Evolutionary conservation across 2,113 vertebrate species (phyloP).

Genomic region (Indicator indicator): DNA sequence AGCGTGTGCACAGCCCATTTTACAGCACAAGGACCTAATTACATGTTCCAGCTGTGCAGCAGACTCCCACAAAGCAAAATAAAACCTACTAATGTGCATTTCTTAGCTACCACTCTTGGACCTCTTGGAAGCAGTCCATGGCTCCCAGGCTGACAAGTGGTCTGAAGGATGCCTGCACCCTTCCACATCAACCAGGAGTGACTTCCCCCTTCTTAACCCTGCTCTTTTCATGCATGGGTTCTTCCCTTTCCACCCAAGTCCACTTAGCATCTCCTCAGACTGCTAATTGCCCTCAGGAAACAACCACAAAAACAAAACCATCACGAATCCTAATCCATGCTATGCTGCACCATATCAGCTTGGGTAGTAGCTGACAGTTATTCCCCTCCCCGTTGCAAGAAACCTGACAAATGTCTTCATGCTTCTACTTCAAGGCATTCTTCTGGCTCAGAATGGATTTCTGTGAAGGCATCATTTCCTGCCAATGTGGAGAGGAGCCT

Average conservation of each 20-base stretch:
- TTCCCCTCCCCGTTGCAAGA: not conserved
- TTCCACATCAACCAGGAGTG: not conserved
- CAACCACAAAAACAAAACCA: not conserved
- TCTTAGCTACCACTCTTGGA: constrained; percentile 34
- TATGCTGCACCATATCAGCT: not conserved
- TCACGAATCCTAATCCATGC: not conserved
- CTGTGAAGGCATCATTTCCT: not conserved
- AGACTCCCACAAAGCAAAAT: constrained; percentile 26
- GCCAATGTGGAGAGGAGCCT: not conserved
- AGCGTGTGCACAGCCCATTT: constrained; percentile 20
- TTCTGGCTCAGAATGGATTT: not conserved
- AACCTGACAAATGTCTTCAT: not conserved
- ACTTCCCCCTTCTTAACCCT: not conserved
- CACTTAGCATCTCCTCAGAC: not conserved
- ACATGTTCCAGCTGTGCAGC: constrained; percentile 54
- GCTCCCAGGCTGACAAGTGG: not conserved
- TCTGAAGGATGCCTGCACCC: not conserved
- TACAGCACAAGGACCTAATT: constrained; percentile 54
- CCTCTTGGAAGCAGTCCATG: constrained; percentile 21
- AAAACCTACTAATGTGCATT: constrained; percentile 11
- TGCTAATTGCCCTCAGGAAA: not conserved
- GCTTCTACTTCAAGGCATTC: not conserved
- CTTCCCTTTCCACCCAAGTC: not conserved
- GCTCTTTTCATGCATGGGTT: not conserved
- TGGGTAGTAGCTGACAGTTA: not conserved